A percentile compares a stretch with the other conserved stretches of the same genome.
These are phyloP conservation scores for Amphimallon solstitiale DNA, from an alignment of 2,888 invertebrate genomes.

Conservation along the genomic window DNA sequence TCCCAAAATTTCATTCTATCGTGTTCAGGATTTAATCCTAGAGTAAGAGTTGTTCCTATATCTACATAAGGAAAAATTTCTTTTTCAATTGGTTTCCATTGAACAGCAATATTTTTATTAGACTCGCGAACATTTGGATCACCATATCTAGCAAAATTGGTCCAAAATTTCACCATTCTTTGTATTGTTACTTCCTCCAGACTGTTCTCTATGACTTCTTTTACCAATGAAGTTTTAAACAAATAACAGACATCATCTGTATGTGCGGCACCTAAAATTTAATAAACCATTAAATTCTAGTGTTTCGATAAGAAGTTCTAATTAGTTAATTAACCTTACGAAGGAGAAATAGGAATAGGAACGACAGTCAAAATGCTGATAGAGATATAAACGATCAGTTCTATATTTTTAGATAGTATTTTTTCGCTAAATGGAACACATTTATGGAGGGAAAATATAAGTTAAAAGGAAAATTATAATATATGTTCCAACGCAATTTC, in stretches of 20 bases:
- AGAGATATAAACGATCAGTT: too few species aligned
- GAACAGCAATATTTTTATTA: constrained; percentile 40
- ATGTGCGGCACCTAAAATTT: constrained; percentile 47
- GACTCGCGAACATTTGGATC: constrained; percentile 40
- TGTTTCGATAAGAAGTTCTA: too few species aligned
- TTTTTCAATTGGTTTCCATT: constrained; percentile 45
- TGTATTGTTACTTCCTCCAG: constrained; percentile 50
- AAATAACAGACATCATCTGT: constrained; percentile 51
- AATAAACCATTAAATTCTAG: neutral
- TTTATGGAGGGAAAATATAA: too few species aligned
- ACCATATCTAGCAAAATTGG: constrained; percentile 52
- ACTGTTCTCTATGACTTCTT: constrained; percentile 46
- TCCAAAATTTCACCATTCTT: constrained; percentile 52
- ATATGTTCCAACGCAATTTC: too few species aligned
- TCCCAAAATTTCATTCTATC: constrained; percentile 49
- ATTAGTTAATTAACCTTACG: too few species aligned
- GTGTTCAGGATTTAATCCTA: constrained; percentile 41
- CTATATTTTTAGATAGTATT: too few species aligned
- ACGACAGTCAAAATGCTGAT: too few species aligned
- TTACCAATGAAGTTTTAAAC: constrained; percentile 46
- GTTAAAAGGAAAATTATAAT: too few species aligned
- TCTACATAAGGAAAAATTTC: constrained; percentile 44
- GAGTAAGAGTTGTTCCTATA: constrained; percentile 42
- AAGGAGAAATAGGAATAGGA: too few species aligned
- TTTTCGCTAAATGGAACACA: too few species aligned